phyloP scores from a whole-genome alignment of 2,797 vertebrate genomes.

The Nannoperca australis region DNA sequence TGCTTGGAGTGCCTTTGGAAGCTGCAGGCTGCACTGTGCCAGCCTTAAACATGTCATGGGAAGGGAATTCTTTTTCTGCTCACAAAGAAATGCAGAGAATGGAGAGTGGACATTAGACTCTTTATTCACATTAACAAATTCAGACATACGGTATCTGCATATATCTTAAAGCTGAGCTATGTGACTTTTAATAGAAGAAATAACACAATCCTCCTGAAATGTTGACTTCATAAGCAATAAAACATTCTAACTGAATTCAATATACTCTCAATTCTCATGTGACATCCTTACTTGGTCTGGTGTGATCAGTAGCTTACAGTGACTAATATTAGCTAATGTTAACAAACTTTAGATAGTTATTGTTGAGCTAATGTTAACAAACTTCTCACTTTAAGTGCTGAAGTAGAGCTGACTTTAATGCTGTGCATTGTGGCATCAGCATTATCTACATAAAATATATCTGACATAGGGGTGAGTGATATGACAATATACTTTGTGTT shows the following conservation, averaged over 20 bases:
- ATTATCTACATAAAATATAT: not conserved
- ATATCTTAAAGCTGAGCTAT: conserved; percentile 1
- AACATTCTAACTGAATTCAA: not conserved
- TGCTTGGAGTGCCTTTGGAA: conserved; percentile 65
- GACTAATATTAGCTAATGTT: not conserved
- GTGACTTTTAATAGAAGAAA: not conserved
- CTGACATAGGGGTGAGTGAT: not conserved
- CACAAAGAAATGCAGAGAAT: conserved; percentile 49
- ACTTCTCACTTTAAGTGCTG: not conserved
- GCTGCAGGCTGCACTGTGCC: conserved; percentile 87
- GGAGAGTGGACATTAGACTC: not conserved
- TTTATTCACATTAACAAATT: conserved; percentile 16
- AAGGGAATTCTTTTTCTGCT: conserved; percentile 91
- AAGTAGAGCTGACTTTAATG: not conserved
- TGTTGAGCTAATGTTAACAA: not conserved
- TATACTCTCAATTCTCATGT: not conserved
- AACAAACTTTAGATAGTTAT: not conserved
- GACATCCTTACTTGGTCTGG: not conserved
- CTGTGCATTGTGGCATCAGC: not conserved
- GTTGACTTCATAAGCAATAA: not conserved
- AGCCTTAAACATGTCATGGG: conserved; percentile 88
- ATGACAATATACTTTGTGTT: not conserved
- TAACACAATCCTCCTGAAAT: not conserved
- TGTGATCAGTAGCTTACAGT: not conserved
- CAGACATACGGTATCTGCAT: not conserved